phyloP scores from a whole-genome alignment of 2,113 vertebrate species.

The Myrmecobius fasciatus region DNA sequence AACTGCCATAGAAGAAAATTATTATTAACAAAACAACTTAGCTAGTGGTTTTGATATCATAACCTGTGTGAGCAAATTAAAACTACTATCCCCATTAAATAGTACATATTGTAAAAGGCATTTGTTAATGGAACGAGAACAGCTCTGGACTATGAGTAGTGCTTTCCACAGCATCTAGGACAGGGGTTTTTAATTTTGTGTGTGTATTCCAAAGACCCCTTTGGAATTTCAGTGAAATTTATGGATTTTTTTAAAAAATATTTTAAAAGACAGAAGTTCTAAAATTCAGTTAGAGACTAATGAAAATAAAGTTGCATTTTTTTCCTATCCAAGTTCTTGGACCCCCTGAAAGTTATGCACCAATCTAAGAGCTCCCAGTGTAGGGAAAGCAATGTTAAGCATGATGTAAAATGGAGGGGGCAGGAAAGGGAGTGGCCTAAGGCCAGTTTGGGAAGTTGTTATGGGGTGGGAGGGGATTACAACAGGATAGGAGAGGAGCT shows the following conservation, averaged over 20 bases:
- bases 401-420: neutral
- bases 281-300: neutral
- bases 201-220: neutral
- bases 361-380: neutral
- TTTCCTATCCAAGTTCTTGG: neutral
- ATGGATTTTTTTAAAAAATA: neutral
- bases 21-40: neutral
- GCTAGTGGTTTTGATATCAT: neutral
- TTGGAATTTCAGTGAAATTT: neutral
- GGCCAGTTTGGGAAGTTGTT: neutral
- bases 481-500: neutral
- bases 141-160: neutral
- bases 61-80: neutral
- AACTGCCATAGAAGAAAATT: neutral
- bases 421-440: neutral
- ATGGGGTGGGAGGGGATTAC: neutral
- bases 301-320: neutral
- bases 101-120: neutral
- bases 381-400: neutral
- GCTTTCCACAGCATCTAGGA: neutral
- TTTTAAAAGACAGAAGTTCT: neutral
- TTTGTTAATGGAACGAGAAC: neutral
- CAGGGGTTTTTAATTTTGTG: neutral
- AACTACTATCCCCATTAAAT: neutral
- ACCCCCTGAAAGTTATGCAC: neutral